These are phyloP conservation scores for Cyclophora punctaria DNA, from an alignment of 2,888 invertebrate species.

Conservation along the genomic window DNA sequence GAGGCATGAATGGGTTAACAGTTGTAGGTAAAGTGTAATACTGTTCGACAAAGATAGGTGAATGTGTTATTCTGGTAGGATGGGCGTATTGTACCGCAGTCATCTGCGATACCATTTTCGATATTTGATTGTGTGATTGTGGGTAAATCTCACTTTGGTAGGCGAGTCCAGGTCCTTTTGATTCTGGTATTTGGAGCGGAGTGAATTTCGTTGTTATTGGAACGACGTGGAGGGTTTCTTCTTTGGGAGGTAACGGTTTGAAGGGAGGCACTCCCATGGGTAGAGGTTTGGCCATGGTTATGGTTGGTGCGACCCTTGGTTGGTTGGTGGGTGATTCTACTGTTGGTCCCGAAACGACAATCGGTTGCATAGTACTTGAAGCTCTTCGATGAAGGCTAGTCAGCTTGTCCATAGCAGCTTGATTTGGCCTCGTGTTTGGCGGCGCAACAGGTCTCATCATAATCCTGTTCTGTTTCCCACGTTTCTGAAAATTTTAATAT, in stretches of 20 bases:
- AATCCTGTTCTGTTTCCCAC: conserved; percentile 66
- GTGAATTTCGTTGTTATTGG: conserved; percentile 57
- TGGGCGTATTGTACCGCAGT: conserved; percentile 47
- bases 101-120: conserved; percentile 67
- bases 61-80: conserved; percentile 44
- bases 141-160: conserved; percentile 66
- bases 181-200: conserved; percentile 51
- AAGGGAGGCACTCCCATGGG: conserved; percentile 83
- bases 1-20: conserved; percentile 65
- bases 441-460: conserved; percentile 60
- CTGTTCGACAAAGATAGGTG: conserved; percentile 48
- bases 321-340: conserved; percentile 33
- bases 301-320: conserved; percentile 27
- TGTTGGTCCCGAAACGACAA: conserved; percentile 46
- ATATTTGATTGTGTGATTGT: conserved; percentile 56
- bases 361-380: conserved; percentile 56
- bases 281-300: conserved; percentile 71
- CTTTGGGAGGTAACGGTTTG: conserved; percentile 82
- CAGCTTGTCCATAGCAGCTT: conserved; percentile 57
- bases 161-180: conserved; percentile 51
- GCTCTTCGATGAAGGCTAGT: conserved; percentile 45
- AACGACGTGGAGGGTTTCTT: conserved; percentile 71
- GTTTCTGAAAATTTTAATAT: conserved; percentile 52
- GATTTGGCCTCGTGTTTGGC: conserved; percentile 44
- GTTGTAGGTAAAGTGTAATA: conserved; percentile 72